Evolutionary conservation across 1,140 invertebrate genomes (phyloP).

Genomic region (Thaumetopoea pityocampa): DNA sequence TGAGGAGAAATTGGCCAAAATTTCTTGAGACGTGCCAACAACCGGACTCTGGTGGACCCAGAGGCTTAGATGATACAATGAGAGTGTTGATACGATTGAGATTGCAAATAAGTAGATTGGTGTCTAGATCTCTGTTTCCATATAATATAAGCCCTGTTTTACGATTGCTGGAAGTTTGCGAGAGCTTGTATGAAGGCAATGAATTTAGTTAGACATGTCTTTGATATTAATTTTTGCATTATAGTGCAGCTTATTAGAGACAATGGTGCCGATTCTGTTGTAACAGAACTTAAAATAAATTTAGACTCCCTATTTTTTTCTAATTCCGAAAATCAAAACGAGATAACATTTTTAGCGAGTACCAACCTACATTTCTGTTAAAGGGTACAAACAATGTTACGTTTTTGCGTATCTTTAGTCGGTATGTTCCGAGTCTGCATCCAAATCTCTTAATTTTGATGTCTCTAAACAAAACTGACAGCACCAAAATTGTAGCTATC

Average conservation of each 20-base stretch:
- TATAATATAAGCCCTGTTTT: constrained; percentile 94
- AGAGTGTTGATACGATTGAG: constrained; percentile 86
- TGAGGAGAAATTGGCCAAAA: constrained; percentile 88
- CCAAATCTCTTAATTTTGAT: too few relatives aligned
- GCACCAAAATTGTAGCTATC: too few relatives aligned
- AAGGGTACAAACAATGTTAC: too few relatives aligned
- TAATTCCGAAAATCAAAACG: too few relatives aligned
- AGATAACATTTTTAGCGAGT: too few relatives aligned
- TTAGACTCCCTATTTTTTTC: too few relatives aligned
- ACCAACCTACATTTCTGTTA: too few relatives aligned
- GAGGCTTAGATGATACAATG: constrained; percentile 89
- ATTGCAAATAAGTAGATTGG: constrained; percentile 87
- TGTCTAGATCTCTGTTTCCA: constrained; percentile 88
- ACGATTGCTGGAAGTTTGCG: constrained; percentile 88
- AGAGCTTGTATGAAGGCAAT: constrained; percentile 90
- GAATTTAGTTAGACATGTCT: constrained; percentile 79
- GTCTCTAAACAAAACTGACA: too few relatives aligned
- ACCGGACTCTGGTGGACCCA: constrained; percentile 69
- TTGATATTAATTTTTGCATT: not conserved
- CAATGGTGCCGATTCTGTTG: not conserved
- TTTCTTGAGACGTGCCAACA: constrained; percentile 86
- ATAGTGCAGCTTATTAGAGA: not conserved
- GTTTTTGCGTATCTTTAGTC: too few relatives aligned
- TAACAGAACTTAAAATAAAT: not conserved
- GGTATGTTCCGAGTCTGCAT: too few relatives aligned